Evolutionary conservation across 2,888 invertebrate species (phyloP).

Genomic region (Nymphalis urticae): DNA sequence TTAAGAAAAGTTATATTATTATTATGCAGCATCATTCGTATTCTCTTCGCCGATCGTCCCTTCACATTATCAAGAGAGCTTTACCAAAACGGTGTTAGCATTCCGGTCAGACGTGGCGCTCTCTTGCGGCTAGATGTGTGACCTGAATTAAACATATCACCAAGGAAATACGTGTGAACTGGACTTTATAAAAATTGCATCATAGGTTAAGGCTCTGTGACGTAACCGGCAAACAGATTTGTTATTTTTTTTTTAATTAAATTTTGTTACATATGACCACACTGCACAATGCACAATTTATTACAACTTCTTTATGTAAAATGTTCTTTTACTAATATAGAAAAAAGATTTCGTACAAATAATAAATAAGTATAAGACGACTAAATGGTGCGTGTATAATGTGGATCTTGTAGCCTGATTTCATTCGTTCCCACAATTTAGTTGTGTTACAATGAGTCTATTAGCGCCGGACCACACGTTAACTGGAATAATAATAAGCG

Average conservation of each 20-base stretch:
- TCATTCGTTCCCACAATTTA: constrained; percentile 12
- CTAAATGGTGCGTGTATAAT: neutral
- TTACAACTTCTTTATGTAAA: too few species aligned
- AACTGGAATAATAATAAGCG: neutral
- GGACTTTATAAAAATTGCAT: constrained; percentile 30
- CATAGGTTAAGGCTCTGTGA: constrained; percentile 28
- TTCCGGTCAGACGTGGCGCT: constrained; percentile 52
- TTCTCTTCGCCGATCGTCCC: constrained; percentile 37
- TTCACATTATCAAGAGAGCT: constrained; percentile 49
- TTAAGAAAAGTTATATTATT: neutral
- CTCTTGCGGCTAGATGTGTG: constrained; percentile 45
- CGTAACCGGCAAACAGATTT: neutral
- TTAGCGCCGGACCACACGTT: constrained; percentile 5
- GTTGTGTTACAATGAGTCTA: constrained; percentile 12
- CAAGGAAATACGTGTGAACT: constrained; percentile 32
- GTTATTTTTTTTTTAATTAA: too few species aligned
- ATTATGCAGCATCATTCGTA: constrained; percentile 36
- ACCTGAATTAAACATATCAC: constrained; percentile 62
- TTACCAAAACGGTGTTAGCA: constrained; percentile 57
- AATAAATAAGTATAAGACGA: neutral
- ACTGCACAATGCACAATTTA: too few species aligned
- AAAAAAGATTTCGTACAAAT: too few species aligned
- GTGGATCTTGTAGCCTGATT: constrained; percentile 1
- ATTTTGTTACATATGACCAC: too few species aligned
- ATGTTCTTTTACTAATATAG: too few species aligned